Base-by-base conservation (phyloP, 2,888 invertebrate genomes). In the Lucinisca nassula region DNA sequence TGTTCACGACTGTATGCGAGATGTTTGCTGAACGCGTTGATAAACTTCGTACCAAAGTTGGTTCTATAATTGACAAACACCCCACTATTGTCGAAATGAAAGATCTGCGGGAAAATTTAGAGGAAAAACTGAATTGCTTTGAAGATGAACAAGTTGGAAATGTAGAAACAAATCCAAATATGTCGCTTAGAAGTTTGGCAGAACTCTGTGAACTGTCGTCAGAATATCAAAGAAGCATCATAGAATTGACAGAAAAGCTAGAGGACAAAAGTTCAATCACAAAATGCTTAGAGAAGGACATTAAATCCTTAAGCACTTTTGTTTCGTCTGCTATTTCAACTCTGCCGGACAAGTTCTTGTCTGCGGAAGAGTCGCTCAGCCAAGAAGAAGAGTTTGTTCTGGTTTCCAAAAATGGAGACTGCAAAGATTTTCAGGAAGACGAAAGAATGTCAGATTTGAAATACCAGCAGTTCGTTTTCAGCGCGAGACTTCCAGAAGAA, bases 371-470 rank as follows among this genome's bases (percentile, higher is more conserved):
- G 35, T 30, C 82, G 2, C 32, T 49, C 21, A 24, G 79, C 40
- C 51, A 72, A 10, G 85, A 85, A 35, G 82, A 85, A 37, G 90
- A 90, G 27, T 90, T 79, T 58, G 90, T 87, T 10, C 38, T 87
- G 55, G 85, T 87, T 8, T 85, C 85, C 6, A 81, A 77, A 40
- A 90, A 81, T 79, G 87, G 87, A 6, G 79, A 79, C 32, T 86
- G 82, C 67, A 32, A 78, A 61, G 85, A 85, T 73, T 49, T 77
- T 24, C 8, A 74, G 4, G 58, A 79, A 4, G 79, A 79, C 0
- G 84, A 79, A 21, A 73, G 38, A 14, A 24, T 77, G 32, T 79
- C 77, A 3, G 30, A 73, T 10, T 67, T 35, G 17, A 67, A 67
- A 4, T 79, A 45, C 24, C 75, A 78, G 40, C 87, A 87, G 17